Percentiles rank a stretch among this genome's conserved stretches.
Conservation (phyloP, 37 sponge, comb jelly and placozoan species). For the Petrosia ficiformis region DNA sequence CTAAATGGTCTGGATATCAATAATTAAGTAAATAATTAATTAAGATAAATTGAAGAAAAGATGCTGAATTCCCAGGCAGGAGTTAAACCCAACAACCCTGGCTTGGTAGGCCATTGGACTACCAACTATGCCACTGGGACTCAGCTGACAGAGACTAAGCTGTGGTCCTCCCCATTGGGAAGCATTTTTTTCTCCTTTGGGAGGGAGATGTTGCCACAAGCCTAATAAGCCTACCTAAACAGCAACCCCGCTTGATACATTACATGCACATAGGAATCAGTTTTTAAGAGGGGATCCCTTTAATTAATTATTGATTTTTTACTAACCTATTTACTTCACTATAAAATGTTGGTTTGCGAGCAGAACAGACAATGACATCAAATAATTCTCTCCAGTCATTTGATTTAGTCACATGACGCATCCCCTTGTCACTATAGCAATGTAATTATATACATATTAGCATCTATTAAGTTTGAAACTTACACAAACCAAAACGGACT, state of each 20-base stretch:
- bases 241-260: no score
- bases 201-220: no score
- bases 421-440: slow-evolving; percentile 66
- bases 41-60: background rate
- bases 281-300: no score
- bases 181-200: no score
- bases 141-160: no score
- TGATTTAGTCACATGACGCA: slow-evolving; percentile 63
- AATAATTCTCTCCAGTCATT: slow-evolving; percentile 85
- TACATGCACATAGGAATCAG: no score
- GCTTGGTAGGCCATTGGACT: no score
- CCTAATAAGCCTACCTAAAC: no score
- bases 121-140: no score
- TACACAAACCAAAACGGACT: slow-evolving; percentile 87
- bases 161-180: no score
- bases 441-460: background rate
- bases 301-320: background rate
- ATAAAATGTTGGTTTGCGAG: slow-evolving; percentile 91
- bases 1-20: slow-evolving; percentile 69
- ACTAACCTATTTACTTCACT: slow-evolving; percentile 43
- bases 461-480: slow-evolving; percentile 17
- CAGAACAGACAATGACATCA: slow-evolving; percentile 77
- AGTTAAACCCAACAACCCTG: no score
- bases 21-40: background rate
- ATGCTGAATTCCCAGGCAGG: no score